Evolutionary conservation across 2,113 vertebrate genomes (phyloP).

Genomic region (Phylloscopus whistleri): DNA sequence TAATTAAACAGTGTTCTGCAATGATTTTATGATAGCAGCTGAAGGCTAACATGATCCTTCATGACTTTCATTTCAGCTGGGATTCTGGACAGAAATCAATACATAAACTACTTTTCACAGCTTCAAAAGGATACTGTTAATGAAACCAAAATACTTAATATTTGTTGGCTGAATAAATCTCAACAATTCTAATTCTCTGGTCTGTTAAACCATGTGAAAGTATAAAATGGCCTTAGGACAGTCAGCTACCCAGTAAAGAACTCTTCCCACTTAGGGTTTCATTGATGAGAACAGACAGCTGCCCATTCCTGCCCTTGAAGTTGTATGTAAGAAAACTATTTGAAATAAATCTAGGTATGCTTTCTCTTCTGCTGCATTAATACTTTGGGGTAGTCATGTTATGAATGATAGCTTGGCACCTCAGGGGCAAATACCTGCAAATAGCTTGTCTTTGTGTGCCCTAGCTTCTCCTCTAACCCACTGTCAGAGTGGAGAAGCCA

Average conservation of each 20-base stretch:
- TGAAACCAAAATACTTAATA: not conserved
- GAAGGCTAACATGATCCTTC: not conserved
- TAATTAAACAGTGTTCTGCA: not conserved
- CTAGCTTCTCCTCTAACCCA: not conserved
- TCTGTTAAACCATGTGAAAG: not conserved
- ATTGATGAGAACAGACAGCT: not conserved
- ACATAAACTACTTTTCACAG: not conserved
- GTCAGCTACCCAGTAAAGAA: not conserved
- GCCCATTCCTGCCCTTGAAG: not conserved
- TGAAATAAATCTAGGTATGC: not conserved
- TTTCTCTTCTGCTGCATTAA: not conserved
- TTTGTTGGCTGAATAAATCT: not conserved
- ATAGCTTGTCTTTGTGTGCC: not conserved
- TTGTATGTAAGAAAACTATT: not conserved
- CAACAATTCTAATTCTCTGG: not conserved
- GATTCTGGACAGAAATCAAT: not conserved
- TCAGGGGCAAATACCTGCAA: not conserved
- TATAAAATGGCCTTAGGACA: not conserved
- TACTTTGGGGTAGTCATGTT: not conserved
- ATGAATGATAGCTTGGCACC: not conserved
- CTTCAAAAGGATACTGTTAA: conserved; percentile 10
- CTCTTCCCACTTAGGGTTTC: not conserved
- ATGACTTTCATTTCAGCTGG: conserved; percentile 2
- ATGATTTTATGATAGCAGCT: not conserved
- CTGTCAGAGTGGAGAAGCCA: not conserved